These are phyloP conservation scores for Melanerpes aurifrons DNA, from an alignment of 2,113 vertebrate genomes.

Conservation along the genomic window DNA sequence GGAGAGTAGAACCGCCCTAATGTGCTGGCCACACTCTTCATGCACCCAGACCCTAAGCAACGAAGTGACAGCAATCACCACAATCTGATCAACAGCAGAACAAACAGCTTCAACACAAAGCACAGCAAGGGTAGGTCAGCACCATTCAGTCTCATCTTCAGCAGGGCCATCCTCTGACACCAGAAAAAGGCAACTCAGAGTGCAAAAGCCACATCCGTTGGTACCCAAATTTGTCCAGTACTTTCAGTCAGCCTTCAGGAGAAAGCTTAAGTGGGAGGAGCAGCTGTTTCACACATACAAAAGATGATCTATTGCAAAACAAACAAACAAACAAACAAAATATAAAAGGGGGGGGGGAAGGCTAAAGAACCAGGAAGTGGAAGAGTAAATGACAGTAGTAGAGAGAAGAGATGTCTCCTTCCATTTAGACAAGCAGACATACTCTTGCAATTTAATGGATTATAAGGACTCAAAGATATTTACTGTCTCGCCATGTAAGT, in stretches of 20 bases:
- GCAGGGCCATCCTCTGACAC: background rate
- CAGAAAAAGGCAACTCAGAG: background rate
- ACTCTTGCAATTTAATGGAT: constrained; percentile 59
- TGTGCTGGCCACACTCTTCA: too few relatives aligned
- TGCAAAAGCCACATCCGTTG: background rate
- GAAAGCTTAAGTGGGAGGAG: constrained; percentile 10
- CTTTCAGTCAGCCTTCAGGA: background rate
- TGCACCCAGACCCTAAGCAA: background rate
- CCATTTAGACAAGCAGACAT: constrained; percentile 62
- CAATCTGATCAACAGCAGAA: background rate
- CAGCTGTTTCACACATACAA: constrained; percentile 28
- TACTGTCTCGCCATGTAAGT: constrained; percentile 69
- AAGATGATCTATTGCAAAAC: background rate
- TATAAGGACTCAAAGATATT: constrained; percentile 58
- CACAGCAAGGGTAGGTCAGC: background rate
- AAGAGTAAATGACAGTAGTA: constrained; percentile 58
- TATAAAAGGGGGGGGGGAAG: background rate
- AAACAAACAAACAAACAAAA: background rate
- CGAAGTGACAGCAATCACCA: background rate
- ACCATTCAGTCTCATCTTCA: background rate
- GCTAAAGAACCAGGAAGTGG: constrained; percentile 50
- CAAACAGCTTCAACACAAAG: background rate
- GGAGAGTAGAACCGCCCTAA: too few relatives aligned
- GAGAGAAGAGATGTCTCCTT: constrained; percentile 61
- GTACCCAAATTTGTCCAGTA: background rate